Percentiles rank a stretch among this genome's conserved stretches.
phyloP scores from a whole-genome alignment of 2,797 vertebrate species.

The Microctenopoma steveboyesi region DNA sequence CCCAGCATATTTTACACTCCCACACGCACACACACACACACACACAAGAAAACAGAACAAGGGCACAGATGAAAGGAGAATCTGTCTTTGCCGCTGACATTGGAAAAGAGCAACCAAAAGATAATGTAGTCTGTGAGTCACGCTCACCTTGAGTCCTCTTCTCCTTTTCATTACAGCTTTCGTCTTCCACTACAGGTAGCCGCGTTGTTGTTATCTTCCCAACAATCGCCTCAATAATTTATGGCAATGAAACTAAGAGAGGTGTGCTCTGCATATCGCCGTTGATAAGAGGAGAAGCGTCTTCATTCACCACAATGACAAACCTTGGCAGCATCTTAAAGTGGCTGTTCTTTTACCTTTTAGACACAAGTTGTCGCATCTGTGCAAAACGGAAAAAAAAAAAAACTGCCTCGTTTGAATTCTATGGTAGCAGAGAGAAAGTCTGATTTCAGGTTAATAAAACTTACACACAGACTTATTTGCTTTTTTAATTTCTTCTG shows the following conservation, averaged over 20 bases:
- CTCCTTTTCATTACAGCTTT: constrained; percentile 71
- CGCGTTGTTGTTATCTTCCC: constrained; percentile 71
- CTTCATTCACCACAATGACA: constrained; percentile 56
- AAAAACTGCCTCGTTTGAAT: constrained; percentile 24
- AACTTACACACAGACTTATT: not conserved
- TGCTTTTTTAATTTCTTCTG: not conserved
- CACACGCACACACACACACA: constrained; percentile 39
- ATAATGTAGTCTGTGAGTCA: constrained; percentile 84
- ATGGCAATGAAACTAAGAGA: constrained; percentile 76
- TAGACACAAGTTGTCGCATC: constrained; percentile 1
- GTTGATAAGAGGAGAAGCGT: constrained; percentile 60
- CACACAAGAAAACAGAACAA: constrained; percentile 70
- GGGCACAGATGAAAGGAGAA: constrained; percentile 82
- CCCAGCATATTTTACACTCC: constrained; percentile 61
- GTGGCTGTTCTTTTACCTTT: constrained; percentile 39
- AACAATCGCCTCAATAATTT: constrained; percentile 82
- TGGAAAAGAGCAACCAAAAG: constrained; percentile 80
- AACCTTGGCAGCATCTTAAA: constrained; percentile 51
- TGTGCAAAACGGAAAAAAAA: constrained; percentile 7
- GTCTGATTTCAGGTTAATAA: constrained; percentile 24
- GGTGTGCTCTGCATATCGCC: constrained; percentile 69
- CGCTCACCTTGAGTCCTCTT: constrained; percentile 81
- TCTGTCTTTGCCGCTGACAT: constrained; percentile 86
- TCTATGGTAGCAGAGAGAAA: constrained; percentile 7
- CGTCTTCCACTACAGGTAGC: constrained; percentile 67